A percentile compares a stretch with the other conserved stretches of the same genome.
phyloP scores from a whole-genome alignment of 2,113 vertebrate genomes.

The Dasyprocta punctata region DNA sequence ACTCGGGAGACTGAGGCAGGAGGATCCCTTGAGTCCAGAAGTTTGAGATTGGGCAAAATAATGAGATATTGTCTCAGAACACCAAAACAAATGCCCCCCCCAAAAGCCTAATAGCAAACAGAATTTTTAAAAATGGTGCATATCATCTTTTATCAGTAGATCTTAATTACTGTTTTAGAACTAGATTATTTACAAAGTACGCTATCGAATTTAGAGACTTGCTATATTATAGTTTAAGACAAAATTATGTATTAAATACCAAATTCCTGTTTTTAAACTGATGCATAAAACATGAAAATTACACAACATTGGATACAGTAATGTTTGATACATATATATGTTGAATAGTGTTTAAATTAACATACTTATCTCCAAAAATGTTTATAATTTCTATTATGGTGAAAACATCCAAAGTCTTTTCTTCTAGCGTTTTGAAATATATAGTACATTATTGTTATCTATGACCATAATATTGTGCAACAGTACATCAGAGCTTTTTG shows the following conservation, averaged over 20 bases:
- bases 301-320: neutral
- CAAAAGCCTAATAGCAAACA: neutral
- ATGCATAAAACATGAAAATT: neutral
- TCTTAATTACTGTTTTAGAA: constrained; percentile 43
- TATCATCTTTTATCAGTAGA: constrained; percentile 24
- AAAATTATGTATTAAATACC: constrained; percentile 37
- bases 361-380: neutral
- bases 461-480: neutral
- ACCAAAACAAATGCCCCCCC: neutral
- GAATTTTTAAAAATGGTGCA: constrained; percentile 13
- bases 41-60: neutral
- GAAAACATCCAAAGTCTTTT: neutral
- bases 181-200: constrained; percentile 33
- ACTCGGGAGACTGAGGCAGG: neutral
- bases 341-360: neutral
- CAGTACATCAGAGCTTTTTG: neutral
- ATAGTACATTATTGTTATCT: neutral
- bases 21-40: neutral
- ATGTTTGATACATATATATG: neutral
- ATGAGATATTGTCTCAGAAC: neutral
- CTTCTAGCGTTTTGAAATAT: neutral
- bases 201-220: constrained; percentile 7
- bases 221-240: constrained; percentile 24
- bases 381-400: neutral
- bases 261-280: constrained; percentile 1